Base-by-base conservation (phyloP, 1,140 invertebrate species). In the Anastrepha ludens region DNA sequence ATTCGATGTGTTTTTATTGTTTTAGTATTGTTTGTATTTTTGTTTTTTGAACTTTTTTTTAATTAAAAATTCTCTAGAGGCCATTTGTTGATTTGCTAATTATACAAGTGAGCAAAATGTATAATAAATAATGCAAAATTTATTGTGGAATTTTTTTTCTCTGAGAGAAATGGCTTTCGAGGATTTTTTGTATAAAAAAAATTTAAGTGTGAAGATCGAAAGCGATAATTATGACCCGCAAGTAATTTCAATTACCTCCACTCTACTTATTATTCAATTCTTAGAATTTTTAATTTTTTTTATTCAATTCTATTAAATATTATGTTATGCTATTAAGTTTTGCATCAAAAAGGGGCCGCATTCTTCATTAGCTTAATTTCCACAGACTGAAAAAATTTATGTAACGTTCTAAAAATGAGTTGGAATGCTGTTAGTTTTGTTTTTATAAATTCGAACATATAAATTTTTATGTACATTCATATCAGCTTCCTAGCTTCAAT, bases 21-120 rank as follows among this genome's bases (percentile, higher is more conserved):
- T 81, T 81, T 81, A 44, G 74, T 81, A 20, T 55, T 74, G 41
- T 74, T 74, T 74, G 13, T 74, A 13, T 81, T 50, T 55, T 55
- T 74, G 67, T 74, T 17, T 17, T 62, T 62, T 7, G 7, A 29
- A n/a, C 29, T 65, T 65, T 74, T 17, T 44, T 44, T 70, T 70
- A 81, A 81, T 81, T 81, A 81, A 0, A 41, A 50, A 81, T 81
- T 50, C 74, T 55, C 9, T 55, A 41, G 47, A 58, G 47, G 74
- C 74, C 9, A 55, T 81, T 81, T 81, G 74, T 20, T 81, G 74
- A 55, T 81, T 81, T 81, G 50, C 74, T 81, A 81, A 81, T 81
- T 81, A 81, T 15, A 81, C 44, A 81, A 81, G 44, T 55, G 50
- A 0, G 17, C 2, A 81, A 81, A 29, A 29, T 29, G 29, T 29